These are phyloP conservation scores for Pollimyrus isidori DNA, from an alignment of 2,113 vertebrate genomes.

Conservation along the genomic window DNA sequence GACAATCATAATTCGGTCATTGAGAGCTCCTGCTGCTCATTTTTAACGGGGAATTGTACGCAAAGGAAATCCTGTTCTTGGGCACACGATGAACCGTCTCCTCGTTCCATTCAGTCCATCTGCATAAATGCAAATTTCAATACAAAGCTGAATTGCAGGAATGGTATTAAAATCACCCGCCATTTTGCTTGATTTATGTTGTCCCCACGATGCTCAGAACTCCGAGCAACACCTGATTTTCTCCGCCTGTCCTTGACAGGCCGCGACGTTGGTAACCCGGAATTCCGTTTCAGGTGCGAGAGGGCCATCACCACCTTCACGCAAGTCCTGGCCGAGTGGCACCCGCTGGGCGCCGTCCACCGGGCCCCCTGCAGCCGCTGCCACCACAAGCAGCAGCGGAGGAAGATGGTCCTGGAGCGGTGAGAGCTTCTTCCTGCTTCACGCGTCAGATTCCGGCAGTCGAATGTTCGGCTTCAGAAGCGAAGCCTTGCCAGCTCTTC, in stretches of 20 bases:
- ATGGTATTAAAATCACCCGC: background rate
- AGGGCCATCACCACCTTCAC: conserved; percentile 77
- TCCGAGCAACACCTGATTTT: background rate
- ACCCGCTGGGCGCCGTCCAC: conserved; percentile 72
- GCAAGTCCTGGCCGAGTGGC: conserved; percentile 70
- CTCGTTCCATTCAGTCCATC: background rate
- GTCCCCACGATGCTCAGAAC: background rate
- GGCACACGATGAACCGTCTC: background rate
- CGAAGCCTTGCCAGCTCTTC: background rate
- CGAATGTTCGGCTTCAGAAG: background rate
- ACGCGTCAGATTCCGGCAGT: background rate
- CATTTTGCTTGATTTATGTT: background rate
- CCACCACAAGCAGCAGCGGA: conserved; percentile 60
- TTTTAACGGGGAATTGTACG: background rate
- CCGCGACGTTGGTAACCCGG: background rate
- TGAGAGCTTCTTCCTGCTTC: conserved; percentile 33
- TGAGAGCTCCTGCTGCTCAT: background rate
- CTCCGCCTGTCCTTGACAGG: background rate
- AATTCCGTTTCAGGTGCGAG: conserved; percentile 44
- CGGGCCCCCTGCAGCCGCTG: conserved; percentile 70
- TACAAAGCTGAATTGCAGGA: background rate
- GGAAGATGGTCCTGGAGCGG: conserved; percentile 74
- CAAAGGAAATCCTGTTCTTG: background rate
- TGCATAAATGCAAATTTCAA: background rate
- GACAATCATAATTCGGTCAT: background rate